Percentiles rank a stretch among this genome's conserved stretches.
phyloP scores from a whole-genome alignment of 2,113 vertebrate species.

The Pygoscelis adeliae region DNA sequence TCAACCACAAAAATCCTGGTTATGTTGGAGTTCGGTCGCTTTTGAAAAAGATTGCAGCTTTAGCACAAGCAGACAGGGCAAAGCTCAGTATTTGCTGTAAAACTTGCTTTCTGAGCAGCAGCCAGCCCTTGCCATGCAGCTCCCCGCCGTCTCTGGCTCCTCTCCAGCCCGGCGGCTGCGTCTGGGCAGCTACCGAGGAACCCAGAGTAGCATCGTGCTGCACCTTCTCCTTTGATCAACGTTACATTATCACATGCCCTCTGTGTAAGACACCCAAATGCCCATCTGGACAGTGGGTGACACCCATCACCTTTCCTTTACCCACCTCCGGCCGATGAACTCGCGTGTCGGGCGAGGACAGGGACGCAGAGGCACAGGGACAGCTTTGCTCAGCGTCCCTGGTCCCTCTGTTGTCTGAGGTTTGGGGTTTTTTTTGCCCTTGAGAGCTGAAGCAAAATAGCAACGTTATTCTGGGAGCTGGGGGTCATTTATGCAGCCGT shows the following conservation, averaged over 20 bases:
- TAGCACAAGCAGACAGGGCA: neutral
- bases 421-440: neutral
- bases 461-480: neutral
- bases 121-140: neutral
- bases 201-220: neutral
- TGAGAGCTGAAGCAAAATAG: neutral
- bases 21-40: neutral
- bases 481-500: rapidly evolving
- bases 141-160: rapidly evolving
- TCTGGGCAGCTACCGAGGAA: neutral
- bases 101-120: neutral
- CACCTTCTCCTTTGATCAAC: neutral
- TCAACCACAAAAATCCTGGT: too few relatives aligned
- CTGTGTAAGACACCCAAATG: neutral
- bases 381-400: neutral
- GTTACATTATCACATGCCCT: rapidly evolving
- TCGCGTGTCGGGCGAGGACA: rapidly evolving
- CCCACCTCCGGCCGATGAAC: rapidly evolving
- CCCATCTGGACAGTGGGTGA: neutral
- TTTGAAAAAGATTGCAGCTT: neutral
- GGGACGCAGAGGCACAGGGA: neutral
- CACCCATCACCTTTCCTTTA: neutral
- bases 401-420: too few relatives aligned
- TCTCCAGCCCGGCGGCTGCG: neutral
- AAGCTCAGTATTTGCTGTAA: neutral